These are phyloP conservation scores for Parthenolecanium corni DNA, from an alignment of 2,888 invertebrate species.

Conservation along the genomic window DNA sequence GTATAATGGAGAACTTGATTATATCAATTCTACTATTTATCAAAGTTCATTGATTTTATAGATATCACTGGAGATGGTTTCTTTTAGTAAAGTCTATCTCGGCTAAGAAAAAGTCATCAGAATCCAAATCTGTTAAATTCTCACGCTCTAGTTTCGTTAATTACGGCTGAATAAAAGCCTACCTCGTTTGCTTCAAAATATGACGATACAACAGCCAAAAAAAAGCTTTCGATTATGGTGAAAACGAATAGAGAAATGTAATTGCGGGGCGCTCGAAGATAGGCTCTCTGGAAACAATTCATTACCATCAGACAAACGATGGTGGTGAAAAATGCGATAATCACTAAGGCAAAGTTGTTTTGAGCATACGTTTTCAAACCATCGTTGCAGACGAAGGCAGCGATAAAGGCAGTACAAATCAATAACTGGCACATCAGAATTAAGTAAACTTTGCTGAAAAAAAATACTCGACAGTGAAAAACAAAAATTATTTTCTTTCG, in stretches of 20 bases:
- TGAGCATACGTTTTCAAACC: constrained; percentile 51
- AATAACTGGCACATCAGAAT: constrained; percentile 73
- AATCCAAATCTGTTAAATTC: no score
- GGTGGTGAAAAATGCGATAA: constrained; percentile 53
- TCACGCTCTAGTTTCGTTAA: no score
- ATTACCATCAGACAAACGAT: constrained; percentile 68
- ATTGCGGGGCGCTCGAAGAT: constrained; percentile 75
- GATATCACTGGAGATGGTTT: no score
- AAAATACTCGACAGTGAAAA: no score
- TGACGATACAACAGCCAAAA: constrained; percentile 61
- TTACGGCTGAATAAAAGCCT: no score
- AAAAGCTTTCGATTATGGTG: constrained; percentile 67
- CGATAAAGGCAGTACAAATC: constrained; percentile 65
- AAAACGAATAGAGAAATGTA: constrained; percentile 77
- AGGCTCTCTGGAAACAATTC: constrained; percentile 73
- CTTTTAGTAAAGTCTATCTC: no score
- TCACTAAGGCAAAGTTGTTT: constrained; percentile 48
- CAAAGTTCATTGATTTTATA: no score
- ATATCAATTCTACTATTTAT: no score
- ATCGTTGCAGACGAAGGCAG: constrained; percentile 58
- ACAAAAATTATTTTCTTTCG: no score
- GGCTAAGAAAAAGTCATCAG: no score
- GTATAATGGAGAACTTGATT: no score
- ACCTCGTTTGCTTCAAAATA: constrained; percentile 54
- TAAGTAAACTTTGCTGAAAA: constrained; percentile 63